Evolutionary conservation across 2,113 vertebrate genomes (phyloP).

Genomic region (Vombatus ursinus): DNA sequence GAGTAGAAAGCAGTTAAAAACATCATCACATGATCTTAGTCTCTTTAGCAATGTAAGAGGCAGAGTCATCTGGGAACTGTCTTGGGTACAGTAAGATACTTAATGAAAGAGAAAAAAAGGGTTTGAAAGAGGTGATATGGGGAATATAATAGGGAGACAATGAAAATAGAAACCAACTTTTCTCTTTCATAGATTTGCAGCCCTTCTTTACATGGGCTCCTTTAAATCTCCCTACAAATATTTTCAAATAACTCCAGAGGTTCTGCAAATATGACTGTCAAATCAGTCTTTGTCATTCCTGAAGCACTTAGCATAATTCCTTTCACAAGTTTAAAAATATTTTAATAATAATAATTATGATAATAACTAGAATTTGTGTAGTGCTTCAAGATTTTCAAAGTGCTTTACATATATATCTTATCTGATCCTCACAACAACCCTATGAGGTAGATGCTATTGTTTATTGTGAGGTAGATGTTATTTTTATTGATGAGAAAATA

Average conservation of each 20-base stretch:
- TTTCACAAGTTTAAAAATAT: not conserved
- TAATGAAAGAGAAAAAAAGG: not conserved
- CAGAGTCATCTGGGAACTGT: not conserved
- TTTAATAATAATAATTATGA: not conserved
- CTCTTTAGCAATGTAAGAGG: not conserved
- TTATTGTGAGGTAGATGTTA: not conserved
- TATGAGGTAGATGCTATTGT: not conserved
- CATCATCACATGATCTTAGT: not conserved
- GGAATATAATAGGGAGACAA: not conserved
- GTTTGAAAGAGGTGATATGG: not conserved
- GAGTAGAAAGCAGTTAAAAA: not conserved
- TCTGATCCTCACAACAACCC: not conserved
- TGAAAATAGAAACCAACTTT: not conserved
- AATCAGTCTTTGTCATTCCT: not conserved
- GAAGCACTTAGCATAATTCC: not conserved
- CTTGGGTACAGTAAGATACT: not conserved
- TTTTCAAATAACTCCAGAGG: not conserved
- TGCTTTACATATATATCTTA: not conserved
- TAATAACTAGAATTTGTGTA: not conserved
- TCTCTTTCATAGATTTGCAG: not conserved
- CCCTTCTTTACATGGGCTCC: no score
- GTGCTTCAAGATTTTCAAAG: not conserved
- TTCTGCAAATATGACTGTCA: not conserved
- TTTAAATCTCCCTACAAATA: not conserved
- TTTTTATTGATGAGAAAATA: not conserved